phyloP scores from a whole-genome alignment of 2,113 vertebrate genomes.

The Megaleporinus macrocephalus region DNA sequence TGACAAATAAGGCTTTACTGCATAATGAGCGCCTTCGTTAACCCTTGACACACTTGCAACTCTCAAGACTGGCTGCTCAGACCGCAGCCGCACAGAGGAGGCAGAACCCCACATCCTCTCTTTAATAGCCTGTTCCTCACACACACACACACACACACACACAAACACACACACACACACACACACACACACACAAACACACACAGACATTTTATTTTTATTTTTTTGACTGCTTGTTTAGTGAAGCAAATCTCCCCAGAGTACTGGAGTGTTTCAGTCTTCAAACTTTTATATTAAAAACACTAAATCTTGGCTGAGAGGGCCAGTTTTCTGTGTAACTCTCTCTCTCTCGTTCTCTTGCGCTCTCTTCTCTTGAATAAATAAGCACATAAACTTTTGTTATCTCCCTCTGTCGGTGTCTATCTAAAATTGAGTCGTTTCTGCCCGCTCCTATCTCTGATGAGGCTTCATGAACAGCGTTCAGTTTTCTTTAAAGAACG shows the following conservation, averaged over 20 bases:
- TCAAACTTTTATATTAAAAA: conserved; percentile 59
- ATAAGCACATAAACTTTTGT: conserved; percentile 9
- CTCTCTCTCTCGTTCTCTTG: conserved; percentile 57
- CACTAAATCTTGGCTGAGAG: conserved; percentile 50
- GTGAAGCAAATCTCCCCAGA: conserved; percentile 63
- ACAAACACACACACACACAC: conserved; percentile 22
- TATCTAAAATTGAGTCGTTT: neutral
- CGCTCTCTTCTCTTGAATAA: conserved; percentile 53
- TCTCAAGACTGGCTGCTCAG: conserved; percentile 6
- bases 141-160: conserved; percentile 40
- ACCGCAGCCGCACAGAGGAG: neutral
- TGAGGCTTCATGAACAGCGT: neutral
- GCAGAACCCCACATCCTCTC: neutral
- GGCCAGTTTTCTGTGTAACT: conserved; percentile 62
- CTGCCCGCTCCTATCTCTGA: neutral
- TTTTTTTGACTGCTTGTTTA: conserved; percentile 51
- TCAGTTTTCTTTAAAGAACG: neutral
- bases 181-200: conserved; percentile 41
- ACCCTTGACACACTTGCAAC: conserved; percentile 57
- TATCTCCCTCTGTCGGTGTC: neutral
- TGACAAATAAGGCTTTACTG: conserved; percentile 65
- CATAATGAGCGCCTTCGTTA: conserved; percentile 62
- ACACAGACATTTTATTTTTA: neutral
- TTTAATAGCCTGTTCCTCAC: conserved; percentile 37
- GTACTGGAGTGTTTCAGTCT: conserved; percentile 41